A percentile compares a stretch with the other conserved stretches of the same genome.
These are phyloP conservation scores for Antrozous pallidus DNA, from an alignment of 2,797 vertebrate species.

Conservation along the genomic window DNA sequence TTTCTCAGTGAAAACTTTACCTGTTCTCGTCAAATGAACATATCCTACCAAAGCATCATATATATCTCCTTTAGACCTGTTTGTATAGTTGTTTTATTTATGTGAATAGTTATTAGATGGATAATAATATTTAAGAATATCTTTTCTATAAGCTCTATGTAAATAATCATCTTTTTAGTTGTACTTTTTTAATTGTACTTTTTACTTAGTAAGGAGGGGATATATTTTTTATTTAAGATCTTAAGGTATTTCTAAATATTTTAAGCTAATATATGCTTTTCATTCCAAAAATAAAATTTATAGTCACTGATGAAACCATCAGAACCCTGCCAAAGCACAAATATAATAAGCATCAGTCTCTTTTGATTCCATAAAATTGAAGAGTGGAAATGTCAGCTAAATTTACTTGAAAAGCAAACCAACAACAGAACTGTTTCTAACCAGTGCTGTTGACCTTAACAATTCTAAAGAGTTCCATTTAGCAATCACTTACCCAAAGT, in stretches of 20 bases:
- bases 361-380: neutral
- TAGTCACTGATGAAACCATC: neutral
- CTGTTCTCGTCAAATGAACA: neutral
- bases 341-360: neutral
- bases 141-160: neutral
- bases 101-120: neutral
- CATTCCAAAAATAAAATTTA: constrained; percentile 28
- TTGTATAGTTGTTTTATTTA: neutral
- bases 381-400: neutral
- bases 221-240: neutral
- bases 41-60: neutral
- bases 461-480: neutral
- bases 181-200: neutral
- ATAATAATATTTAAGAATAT: neutral
- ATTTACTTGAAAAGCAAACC: neutral
- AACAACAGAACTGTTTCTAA: neutral
- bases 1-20: neutral
- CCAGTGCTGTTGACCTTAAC: neutral
- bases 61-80: neutral
- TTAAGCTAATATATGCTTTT: neutral
- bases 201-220: neutral
- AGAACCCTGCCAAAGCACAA: neutral
- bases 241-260: constrained; percentile 7
- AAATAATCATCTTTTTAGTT: neutral
- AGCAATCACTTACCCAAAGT: neutral